Percentiles rank a stretch among this genome's conserved stretches.
Evolutionary conservation across 2,113 vertebrate genomes (phyloP).

Genomic region (Triplophysa tibetana): DNA sequence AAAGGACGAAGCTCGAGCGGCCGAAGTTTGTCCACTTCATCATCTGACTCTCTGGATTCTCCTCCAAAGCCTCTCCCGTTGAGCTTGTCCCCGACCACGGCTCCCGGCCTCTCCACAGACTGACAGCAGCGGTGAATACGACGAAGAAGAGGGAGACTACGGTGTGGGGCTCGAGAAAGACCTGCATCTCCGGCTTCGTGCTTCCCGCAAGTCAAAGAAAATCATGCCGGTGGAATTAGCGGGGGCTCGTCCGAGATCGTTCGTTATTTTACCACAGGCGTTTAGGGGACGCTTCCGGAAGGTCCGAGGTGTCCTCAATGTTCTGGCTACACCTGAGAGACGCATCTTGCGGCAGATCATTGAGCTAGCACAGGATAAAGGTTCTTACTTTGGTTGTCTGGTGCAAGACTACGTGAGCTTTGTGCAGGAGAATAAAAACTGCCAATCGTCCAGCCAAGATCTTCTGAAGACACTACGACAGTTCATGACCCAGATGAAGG

Average conservation of each 20-base stretch:
- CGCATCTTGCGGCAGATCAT: slow-evolving; percentile 84
- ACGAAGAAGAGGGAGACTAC: slow-evolving; percentile 86
- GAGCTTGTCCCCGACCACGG: slow-evolving; percentile 70
- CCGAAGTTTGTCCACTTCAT: slow-evolving; percentile 93
- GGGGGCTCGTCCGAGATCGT: slow-evolving; percentile 65
- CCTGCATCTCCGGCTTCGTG: slow-evolving; percentile 83
- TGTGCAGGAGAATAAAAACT: slow-evolving; percentile 90
- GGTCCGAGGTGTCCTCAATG: slow-evolving; percentile 88
- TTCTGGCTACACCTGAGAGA: slow-evolving; percentile 90
- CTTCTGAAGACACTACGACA: slow-evolving; percentile 92
- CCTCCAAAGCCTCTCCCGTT: slow-evolving; percentile 81
- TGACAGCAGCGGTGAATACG: slow-evolving; percentile 83
- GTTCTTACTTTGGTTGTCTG: slow-evolving; percentile 91
- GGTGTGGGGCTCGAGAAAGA: slow-evolving; percentile 85
- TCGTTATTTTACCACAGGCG: slow-evolving; percentile 81
- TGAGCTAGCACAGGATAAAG: slow-evolving; percentile 86
- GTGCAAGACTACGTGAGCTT: slow-evolving; percentile 95
- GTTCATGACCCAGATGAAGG: slow-evolving; percentile 97
- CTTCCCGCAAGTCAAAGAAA: slow-evolving; percentile 78
- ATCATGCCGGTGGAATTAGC: slow-evolving; percentile 62
- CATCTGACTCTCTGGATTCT: slow-evolving; percentile 88
- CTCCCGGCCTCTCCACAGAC: slow-evolving; percentile 68
- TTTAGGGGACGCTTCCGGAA: slow-evolving; percentile 89
- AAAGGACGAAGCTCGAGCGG: slow-evolving; percentile 84
- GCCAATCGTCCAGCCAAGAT: slow-evolving; percentile 87